phyloP scores from a whole-genome alignment of 1,140 invertebrate genomes.

The Platorchestia sp. region DNA sequence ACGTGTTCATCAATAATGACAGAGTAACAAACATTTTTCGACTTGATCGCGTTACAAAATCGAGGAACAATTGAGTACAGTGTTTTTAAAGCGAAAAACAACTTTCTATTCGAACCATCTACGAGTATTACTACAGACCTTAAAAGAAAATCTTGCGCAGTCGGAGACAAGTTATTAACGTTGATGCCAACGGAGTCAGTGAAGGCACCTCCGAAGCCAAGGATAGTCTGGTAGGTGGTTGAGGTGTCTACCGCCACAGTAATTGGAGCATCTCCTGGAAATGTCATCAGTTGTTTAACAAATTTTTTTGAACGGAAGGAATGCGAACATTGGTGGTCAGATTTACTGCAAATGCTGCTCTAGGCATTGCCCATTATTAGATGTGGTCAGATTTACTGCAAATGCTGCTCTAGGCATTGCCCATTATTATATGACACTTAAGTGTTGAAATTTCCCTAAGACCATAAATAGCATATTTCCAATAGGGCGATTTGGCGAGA shows the following conservation, averaged over 20 bases:
- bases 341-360: background rate
- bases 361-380: background rate
- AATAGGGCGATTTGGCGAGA: too few relatives aligned
- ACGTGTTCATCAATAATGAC: too few relatives aligned
- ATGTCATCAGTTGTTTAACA: background rate
- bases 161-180: background rate
- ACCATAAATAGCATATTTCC: too few relatives aligned
- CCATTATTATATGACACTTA: background rate
- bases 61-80: too few relatives aligned
- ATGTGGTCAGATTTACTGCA: background rate
- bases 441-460: too few relatives aligned
- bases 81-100: too few relatives aligned
- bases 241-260: background rate
- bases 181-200: constrained; percentile 18
- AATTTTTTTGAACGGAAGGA: background rate
- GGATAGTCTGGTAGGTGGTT: constrained; percentile 12
- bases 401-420: background rate
- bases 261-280: background rate
- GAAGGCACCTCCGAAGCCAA: constrained; percentile 53
- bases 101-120: background rate
- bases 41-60: too few relatives aligned
- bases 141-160: background rate
- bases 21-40: too few relatives aligned
- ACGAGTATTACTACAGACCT: background rate
- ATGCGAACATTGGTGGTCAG: background rate